A percentile compares a stretch with the other conserved stretches of the same genome.
Evolutionary conservation across 2,888 invertebrate species (phyloP).

Genomic region (Pachliopta kotzebuea): DNA sequence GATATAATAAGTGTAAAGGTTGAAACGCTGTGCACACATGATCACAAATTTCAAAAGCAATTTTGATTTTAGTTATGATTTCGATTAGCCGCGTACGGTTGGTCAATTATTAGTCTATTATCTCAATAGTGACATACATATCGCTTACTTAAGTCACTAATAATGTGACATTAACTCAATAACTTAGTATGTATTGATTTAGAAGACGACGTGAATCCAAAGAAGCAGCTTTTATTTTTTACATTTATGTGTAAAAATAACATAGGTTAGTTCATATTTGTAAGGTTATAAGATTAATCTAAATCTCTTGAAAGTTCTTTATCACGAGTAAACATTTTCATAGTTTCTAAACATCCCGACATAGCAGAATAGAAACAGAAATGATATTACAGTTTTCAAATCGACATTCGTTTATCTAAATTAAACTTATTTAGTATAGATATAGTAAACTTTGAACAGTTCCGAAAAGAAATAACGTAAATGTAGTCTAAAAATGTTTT

Average conservation of each 20-base stretch:
- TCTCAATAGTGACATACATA: conserved; percentile 64
- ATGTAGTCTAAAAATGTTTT: not conserved
- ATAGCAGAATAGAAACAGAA: not conserved
- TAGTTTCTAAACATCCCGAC: not conserved
- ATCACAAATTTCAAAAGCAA: not conserved
- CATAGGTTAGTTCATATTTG: conserved; percentile 53
- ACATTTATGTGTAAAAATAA: conserved; percentile 57
- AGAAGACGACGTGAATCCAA: conserved; percentile 58
- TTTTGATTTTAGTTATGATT: not conserved
- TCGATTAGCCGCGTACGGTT: conserved; percentile 42
- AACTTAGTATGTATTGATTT: conserved; percentile 45
- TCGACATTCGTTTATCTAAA: not conserved
- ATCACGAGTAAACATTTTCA: not conserved
- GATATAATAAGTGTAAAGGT: no score
- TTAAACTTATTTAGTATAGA: not conserved
- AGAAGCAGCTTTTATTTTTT: conserved; percentile 75
- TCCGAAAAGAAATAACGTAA: not conserved
- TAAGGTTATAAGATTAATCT: conserved; percentile 43
- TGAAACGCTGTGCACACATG: no score
- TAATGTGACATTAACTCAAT: conserved; percentile 71
- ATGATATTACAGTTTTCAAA: not conserved
- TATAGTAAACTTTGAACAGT: not conserved
- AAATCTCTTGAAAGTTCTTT: conserved; percentile 1
- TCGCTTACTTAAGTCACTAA: conserved; percentile 68
- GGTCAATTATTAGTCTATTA: conserved; percentile 43